Percentiles rank a stretch among this genome's conserved stretches.
These are phyloP conservation scores for Cheiracanthium punctorium DNA, from an alignment of 2,888 invertebrate species.

Conservation along the genomic window DNA sequence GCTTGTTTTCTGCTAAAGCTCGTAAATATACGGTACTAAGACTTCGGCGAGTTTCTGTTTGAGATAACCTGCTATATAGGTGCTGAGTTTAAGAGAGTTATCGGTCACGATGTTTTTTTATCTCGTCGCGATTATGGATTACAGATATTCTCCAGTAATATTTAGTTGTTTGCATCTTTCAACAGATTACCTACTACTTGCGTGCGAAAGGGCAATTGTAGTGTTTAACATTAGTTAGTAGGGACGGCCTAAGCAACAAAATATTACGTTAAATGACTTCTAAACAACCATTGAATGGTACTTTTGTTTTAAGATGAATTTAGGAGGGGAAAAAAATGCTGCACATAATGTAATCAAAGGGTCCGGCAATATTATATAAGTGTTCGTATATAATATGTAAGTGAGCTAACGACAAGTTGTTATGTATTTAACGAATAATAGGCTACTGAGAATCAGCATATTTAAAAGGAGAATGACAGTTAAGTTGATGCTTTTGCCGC, in stretches of 20 bases:
- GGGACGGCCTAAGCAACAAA: neutral
- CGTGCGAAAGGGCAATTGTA: slow-evolving; percentile 34
- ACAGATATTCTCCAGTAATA: slow-evolving; percentile 9
- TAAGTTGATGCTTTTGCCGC: no score
- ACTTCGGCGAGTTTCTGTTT: slow-evolving; percentile 9
- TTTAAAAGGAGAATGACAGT: no score
- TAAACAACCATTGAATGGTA: slow-evolving; percentile 14
- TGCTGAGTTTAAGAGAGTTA: slow-evolving; percentile 26
- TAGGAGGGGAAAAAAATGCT: slow-evolving; percentile 1
- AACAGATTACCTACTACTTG: slow-evolving; percentile 16
- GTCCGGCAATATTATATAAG: slow-evolving; percentile 14
- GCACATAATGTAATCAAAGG: neutral
- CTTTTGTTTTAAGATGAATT: neutral
- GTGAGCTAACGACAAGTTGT: neutral
- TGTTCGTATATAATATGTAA: neutral
- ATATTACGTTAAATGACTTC: slow-evolving; percentile 23
- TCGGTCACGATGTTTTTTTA: slow-evolving; percentile 28
- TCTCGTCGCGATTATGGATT: slow-evolving; percentile 40
- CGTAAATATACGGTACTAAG: neutral
- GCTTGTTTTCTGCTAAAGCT: no score
- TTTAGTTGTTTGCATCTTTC: slow-evolving; percentile 6
- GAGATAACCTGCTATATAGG: slow-evolving; percentile 25
- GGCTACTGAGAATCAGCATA: neutral
- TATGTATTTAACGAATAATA: neutral
- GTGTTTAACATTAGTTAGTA: neutral